These are phyloP conservation scores for Solenopsis fugax DNA, from an alignment of 1,140 invertebrate genomes.

Conservation along the genomic window DNA sequence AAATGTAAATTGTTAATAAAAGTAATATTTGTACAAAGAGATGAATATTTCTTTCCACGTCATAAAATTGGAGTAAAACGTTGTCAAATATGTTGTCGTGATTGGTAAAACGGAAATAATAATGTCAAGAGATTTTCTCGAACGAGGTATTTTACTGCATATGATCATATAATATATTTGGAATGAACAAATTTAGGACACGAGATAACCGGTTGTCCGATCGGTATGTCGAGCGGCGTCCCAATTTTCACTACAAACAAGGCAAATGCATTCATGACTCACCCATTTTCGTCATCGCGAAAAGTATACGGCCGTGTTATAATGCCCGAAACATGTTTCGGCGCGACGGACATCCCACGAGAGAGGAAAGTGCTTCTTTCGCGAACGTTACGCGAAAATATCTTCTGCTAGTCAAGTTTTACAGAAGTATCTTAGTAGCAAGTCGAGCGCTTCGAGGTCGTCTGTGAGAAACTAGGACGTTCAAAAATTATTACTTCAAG, in stretches of 20 bases:
- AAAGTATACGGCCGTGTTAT: neutral
- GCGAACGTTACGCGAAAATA: neutral
- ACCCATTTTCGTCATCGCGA: slow-evolving; percentile 45
- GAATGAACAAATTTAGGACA: slow-evolving; percentile 52
- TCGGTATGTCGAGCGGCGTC: slow-evolving; percentile 54
- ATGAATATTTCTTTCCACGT: neutral
- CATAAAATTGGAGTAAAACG: neutral
- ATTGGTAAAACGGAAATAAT: neutral
- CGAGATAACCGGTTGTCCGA: slow-evolving; percentile 58
- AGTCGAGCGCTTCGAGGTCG: slow-evolving; percentile 12
- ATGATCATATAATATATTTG: slow-evolving; percentile 15
- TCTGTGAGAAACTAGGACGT: slow-evolving; percentile 3
- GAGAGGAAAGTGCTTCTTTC: neutral
- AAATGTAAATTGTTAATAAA: too few relatives aligned
- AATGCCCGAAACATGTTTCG: slow-evolving; percentile 20
- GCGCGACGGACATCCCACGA: neutral
- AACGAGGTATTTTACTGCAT: neutral
- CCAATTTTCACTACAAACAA: slow-evolving; percentile 65
- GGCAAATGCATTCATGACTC: slow-evolving; percentile 63
- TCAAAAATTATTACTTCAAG: slow-evolving; percentile 16
- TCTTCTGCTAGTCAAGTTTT: slow-evolving; percentile 6
- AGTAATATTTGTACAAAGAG: neutral
- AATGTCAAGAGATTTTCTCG: neutral
- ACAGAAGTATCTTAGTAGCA: slow-evolving; percentile 1
- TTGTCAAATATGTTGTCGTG: too few relatives aligned